A percentile compares a stretch with the other conserved stretches of the same genome.
Conservation (phyloP, 2,888 invertebrate species). For the Petrolisthes manimaculis region DNA sequence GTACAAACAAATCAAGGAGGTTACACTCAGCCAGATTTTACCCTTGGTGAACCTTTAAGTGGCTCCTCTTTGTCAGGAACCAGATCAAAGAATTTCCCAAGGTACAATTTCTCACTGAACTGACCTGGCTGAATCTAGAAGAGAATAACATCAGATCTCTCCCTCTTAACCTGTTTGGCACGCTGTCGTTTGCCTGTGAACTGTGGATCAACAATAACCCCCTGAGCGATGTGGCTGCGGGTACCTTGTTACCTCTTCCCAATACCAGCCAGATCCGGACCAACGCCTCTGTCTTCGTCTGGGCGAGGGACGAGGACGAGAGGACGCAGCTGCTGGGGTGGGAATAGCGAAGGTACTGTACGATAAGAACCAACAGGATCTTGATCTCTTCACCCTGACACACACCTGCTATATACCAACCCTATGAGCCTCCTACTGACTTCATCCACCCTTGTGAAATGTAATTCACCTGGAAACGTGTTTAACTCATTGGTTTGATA, state of each 20-base stretch:
- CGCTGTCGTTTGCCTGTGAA: neutral
- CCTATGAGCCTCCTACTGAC: neutral
- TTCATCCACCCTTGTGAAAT: conserved; percentile 19
- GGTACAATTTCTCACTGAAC: conserved; percentile 24
- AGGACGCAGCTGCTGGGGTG: conserved; percentile 4
- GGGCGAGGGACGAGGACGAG: conserved; percentile 35
- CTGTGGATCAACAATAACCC: conserved; percentile 41
- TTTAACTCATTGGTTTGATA: too few species aligned
- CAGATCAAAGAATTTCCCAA: conserved; percentile 18
- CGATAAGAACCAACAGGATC: conserved; percentile 27
- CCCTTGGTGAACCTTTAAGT: conserved; percentile 29
- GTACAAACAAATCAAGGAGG: conserved; percentile 36
- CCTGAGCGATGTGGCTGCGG: conserved; percentile 20
- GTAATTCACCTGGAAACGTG: neutral
- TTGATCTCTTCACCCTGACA: conserved; percentile 15
- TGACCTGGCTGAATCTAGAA: conserved; percentile 30
- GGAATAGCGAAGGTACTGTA: conserved; percentile 30
- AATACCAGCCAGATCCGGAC: conserved; percentile 31
- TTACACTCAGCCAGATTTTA: neutral
- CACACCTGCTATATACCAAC: conserved; percentile 24
- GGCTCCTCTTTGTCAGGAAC: conserved; percentile 27
- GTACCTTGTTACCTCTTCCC: conserved; percentile 23
- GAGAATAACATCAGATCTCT: conserved; percentile 19
- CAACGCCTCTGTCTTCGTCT: conserved; percentile 32
- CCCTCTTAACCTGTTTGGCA: conserved; percentile 16